These are phyloP conservation scores for Nebria brevicollis DNA, from an alignment of 2,888 invertebrate species.

Conservation along the genomic window DNA sequence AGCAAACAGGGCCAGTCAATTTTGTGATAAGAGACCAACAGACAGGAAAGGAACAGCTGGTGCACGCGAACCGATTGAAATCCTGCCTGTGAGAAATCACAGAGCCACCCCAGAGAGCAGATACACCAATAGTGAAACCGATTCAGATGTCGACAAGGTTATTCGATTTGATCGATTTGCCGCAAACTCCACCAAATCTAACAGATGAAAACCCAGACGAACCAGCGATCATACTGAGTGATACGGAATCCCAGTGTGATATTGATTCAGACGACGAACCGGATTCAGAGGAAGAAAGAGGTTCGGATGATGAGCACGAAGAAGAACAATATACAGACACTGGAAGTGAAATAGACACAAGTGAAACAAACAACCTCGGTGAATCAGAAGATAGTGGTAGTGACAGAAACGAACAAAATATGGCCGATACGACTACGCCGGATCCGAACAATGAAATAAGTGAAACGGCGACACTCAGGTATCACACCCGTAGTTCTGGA, in stretches of 20 bases:
- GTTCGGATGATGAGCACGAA: background rate
- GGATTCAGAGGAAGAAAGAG: too few species aligned
- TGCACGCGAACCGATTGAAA: constrained; percentile 17
- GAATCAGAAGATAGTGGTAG: background rate
- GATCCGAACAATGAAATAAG: background rate
- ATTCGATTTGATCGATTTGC: background rate
- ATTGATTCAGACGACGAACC: too few species aligned
- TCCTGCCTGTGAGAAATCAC: background rate
- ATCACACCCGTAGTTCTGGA: constrained; percentile 21
- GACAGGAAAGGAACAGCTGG: constrained; percentile 12
- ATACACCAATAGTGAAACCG: background rate
- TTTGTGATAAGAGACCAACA: constrained; percentile 5
- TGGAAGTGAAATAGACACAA: background rate
- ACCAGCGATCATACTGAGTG: too few species aligned
- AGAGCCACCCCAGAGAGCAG: background rate
- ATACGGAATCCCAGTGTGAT: too few species aligned
- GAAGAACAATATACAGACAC: background rate
- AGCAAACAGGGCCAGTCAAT: constrained; percentile 6
- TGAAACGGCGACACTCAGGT: background rate
- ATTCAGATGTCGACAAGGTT: background rate
- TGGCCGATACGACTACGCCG: background rate
- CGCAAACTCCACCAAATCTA: constrained; percentile 4
- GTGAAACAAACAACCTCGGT: background rate
- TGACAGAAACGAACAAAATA: background rate
- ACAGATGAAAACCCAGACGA: background rate